phyloP scores from a whole-genome alignment of 2,113 vertebrate genomes.

The Eptesicus fuscus region DNA sequence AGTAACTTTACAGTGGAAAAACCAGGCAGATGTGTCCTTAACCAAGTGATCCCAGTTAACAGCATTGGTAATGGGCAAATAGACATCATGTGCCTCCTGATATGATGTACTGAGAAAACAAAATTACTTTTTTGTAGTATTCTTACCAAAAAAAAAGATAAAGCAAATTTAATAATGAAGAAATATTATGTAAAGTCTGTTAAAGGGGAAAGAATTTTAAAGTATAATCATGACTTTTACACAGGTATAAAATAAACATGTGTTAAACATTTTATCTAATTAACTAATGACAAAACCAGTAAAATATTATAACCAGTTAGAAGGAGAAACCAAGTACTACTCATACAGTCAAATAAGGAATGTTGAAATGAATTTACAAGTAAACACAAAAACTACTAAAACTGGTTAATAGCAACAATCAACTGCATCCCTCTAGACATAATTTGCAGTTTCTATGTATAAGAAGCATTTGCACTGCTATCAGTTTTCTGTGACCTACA shows the following conservation, averaged over 20 bases:
- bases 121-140: not conserved
- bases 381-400: not conserved
- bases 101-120: not conserved
- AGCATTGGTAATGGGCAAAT: not conserved
- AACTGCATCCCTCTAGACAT: not conserved
- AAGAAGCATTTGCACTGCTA: not conserved
- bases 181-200: not conserved
- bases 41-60: not conserved
- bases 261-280: not conserved
- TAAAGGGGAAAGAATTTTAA: not conserved
- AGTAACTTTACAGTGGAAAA: not conserved
- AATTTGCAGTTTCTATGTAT: not conserved
- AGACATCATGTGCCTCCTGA: not conserved
- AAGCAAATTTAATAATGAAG: not conserved
- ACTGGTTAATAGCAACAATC: not conserved
- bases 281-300: not conserved
- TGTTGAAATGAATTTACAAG: not conserved
- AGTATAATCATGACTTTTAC: not conserved
- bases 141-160: not conserved
- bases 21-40: not conserved
- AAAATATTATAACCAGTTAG: not conserved
- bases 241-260: not conserved
- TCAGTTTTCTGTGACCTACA: not conserved
- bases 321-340: not conserved
- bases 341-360: not conserved